Conservation (phyloP, 2,797 vertebrate species). For the Clamator glandarius region DNA sequence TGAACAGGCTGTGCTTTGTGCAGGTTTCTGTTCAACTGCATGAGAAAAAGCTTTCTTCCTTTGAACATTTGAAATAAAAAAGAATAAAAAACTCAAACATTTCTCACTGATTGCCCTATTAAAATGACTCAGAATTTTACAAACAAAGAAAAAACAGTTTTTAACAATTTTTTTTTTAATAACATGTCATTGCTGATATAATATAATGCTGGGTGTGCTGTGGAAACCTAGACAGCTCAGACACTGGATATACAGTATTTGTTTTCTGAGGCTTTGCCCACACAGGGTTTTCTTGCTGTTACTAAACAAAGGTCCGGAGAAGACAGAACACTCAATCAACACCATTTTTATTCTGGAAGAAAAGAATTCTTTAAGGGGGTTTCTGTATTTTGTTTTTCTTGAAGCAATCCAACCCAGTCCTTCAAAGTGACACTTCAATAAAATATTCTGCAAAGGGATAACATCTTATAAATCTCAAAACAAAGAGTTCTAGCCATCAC, state of each 20-base stretch:
- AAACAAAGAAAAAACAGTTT: not conserved
- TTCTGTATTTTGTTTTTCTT: not conserved
- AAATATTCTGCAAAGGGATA: slow-evolving; percentile 1
- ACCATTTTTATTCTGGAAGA: not conserved
- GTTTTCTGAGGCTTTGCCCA: not conserved
- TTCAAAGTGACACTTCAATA: not conserved
- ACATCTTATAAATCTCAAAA: not conserved
- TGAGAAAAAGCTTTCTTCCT: not conserved
- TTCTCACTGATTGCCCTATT: not conserved
- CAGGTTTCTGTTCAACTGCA: not conserved
- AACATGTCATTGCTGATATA: not conserved
- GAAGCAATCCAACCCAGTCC: not conserved
- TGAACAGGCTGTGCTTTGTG: slow-evolving; percentile 35
- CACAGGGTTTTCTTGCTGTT: not conserved
- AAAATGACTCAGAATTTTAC: not conserved
- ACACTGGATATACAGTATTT: not conserved
- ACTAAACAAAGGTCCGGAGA: not conserved
- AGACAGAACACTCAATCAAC: not conserved
- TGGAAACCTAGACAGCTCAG: not conserved
- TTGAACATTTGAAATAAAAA: not conserved
- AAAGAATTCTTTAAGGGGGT: not conserved
- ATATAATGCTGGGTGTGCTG: not conserved
- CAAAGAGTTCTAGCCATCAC: not conserved
- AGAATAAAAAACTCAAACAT: not conserved
- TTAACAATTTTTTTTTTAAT: not conserved